Evolutionary conservation across 2,888 invertebrate species (phyloP).

Genomic region (Heliconius cydno): DNA sequence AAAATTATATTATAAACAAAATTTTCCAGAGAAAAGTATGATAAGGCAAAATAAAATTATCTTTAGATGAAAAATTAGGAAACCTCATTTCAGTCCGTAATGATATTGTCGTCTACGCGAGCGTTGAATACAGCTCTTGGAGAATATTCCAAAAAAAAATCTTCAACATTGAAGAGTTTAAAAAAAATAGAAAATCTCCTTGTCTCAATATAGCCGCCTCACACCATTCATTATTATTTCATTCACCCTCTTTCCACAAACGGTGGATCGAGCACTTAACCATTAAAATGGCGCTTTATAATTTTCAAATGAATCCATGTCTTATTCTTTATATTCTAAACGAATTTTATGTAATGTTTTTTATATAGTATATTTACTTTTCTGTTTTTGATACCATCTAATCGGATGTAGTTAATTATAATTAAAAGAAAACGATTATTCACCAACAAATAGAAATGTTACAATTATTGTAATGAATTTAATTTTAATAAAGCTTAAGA

Average conservation of each 20-base stretch:
- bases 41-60: slow-evolving; percentile 14
- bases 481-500: too few species aligned
- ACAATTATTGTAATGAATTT: too few species aligned
- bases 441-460: too few species aligned
- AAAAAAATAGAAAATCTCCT: slow-evolving; percentile 35
- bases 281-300: slow-evolving; percentile 24
- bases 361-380: too few species aligned
- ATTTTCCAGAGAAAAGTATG: not conserved
- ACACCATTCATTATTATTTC: slow-evolving; percentile 46
- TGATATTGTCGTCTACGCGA: slow-evolving; percentile 12
- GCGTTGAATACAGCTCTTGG: not conserved
- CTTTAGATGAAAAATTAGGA: slow-evolving; percentile 10
- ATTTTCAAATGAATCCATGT: not conserved
- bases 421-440: too few species aligned
- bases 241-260: slow-evolving; percentile 32
- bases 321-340: not conserved
- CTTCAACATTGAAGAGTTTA: slow-evolving; percentile 20
- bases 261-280: slow-evolving; percentile 21
- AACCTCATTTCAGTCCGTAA: slow-evolving; percentile 15
- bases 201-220: slow-evolving; percentile 41
- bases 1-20: slow-evolving; percentile 8
- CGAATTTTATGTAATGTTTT: too few species aligned
- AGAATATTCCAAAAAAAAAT: slow-evolving; percentile 16
- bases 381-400: too few species aligned
- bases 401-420: too few species aligned